Conservation (phyloP, 2,888 invertebrate genomes). For the Lagria hirta region DNA sequence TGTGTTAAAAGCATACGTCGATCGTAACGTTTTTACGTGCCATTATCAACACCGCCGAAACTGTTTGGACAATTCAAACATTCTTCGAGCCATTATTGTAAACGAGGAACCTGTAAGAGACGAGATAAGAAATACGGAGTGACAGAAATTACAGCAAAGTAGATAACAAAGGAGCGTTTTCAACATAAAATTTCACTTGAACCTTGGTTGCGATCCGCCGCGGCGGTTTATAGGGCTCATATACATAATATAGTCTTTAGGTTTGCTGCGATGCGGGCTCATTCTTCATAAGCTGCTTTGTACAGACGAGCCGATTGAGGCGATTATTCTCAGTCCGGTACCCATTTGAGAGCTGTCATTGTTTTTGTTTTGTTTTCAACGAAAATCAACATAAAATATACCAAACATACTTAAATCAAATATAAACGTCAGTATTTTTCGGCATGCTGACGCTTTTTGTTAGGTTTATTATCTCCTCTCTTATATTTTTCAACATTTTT, state of each 20-base stretch:
- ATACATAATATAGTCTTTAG: constrained; percentile 46
- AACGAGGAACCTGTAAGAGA: constrained; percentile 32
- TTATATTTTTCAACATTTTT: no score
- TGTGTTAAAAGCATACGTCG: constrained; percentile 10
- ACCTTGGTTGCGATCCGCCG: constrained; percentile 36
- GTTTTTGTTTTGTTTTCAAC: no score
- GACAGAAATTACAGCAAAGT: constrained; percentile 43
- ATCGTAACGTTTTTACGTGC: constrained; percentile 13
- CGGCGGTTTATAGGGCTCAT: constrained; percentile 40
- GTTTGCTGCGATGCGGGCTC: constrained; percentile 35
- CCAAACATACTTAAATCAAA: no score
- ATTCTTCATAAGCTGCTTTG: constrained; percentile 41
- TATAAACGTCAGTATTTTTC: no score
- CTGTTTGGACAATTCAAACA: constrained; percentile 28
- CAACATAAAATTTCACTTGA: constrained; percentile 47
- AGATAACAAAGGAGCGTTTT: constrained; percentile 44
- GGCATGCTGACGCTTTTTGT: no score
- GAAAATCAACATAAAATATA: no score
- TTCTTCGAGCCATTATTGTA: constrained; percentile 27
- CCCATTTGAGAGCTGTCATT: no score
- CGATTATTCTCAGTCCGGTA: no score
- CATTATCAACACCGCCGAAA: constrained; percentile 19
- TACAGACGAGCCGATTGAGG: constrained; percentile 13
- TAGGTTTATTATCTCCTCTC: no score
- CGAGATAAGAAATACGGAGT: constrained; percentile 44